These are phyloP conservation scores for Saxidomus purpurata DNA, from an alignment of 1,140 invertebrate species.

Conservation along the genomic window DNA sequence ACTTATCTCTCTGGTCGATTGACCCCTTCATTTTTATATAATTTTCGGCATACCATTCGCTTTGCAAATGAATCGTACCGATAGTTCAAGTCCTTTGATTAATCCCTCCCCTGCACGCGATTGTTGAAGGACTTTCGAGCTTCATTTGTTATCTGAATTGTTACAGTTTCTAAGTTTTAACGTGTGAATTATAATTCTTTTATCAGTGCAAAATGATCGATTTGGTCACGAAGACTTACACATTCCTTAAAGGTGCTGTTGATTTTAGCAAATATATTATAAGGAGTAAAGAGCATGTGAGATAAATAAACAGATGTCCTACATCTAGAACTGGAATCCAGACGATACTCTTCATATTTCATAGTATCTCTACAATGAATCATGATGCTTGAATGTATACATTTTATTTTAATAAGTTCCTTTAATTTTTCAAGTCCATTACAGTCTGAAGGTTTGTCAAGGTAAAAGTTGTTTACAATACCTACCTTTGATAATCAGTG, in stretches of 20 bases:
- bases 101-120: conserved; percentile 37
- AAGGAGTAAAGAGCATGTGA: no score
- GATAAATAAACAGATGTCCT: no score
- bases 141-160: conserved; percentile 29
- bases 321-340: no score
- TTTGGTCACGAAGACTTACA: not conserved
- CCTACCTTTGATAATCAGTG: no score
- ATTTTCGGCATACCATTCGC: conserved; percentile 19
- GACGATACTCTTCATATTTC: no score
- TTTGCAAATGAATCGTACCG: conserved; percentile 18
- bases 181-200: conserved; percentile 43
- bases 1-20: conserved; percentile 18
- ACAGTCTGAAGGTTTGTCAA: no score
- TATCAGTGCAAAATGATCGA: conserved; percentile 31
- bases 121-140: conserved; percentile 6
- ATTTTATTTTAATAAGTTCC: no score
- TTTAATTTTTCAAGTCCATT: no score
- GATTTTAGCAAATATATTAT: no score
- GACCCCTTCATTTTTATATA: conserved; percentile 23
- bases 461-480: no score
- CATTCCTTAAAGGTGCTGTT: not conserved
- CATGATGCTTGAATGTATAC: no score
- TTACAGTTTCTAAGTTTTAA: conserved; percentile 35
- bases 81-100: conserved; percentile 16
- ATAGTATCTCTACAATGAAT: no score